phyloP scores from a whole-genome alignment of 2,888 invertebrate genomes.

The Chouioia cunea region DNA sequence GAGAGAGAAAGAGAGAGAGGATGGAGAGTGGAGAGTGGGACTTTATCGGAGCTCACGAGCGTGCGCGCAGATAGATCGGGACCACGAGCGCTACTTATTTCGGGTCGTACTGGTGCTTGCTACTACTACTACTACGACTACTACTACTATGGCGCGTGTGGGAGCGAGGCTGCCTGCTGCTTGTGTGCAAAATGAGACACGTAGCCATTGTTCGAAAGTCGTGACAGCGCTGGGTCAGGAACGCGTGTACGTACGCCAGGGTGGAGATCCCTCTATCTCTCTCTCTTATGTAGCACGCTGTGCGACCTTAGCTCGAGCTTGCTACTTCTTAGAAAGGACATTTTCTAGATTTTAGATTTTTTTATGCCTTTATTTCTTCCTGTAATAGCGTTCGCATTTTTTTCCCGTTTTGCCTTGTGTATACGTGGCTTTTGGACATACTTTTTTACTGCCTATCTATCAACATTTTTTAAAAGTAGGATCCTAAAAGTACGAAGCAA shows the following conservation, averaged over 20 bases:
- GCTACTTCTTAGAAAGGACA: conserved; percentile 35
- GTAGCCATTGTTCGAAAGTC: conserved; percentile 63
- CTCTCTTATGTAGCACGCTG: neutral
- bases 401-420: too few species aligned
- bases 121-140: conserved; percentile 28
- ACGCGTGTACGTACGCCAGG: conserved; percentile 59
- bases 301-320: neutral
- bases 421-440: neutral
- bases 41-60: neutral
- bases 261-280: conserved; percentile 39
- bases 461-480: too few species aligned
- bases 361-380: neutral
- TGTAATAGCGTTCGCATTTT: conserved; percentile 3
- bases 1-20: conserved; percentile 16
- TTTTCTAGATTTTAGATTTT: conserved; percentile 42
- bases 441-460: neutral
- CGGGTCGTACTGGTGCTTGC: conserved; percentile 15
- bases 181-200: conserved; percentile 61
- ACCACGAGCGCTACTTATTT: conserved; percentile 42
- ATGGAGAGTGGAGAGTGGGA: neutral
- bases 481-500: too few species aligned
- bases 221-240: conserved; percentile 67
- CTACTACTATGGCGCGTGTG: conserved; percentile 21
- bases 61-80: conserved; percentile 15
- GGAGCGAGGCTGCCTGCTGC: conserved; percentile 27